Evolutionary conservation across 2,797 vertebrate species (phyloP), one percentile per base, ranked within the genome.

Genomic region (Pangasius krempfi): DNA sequence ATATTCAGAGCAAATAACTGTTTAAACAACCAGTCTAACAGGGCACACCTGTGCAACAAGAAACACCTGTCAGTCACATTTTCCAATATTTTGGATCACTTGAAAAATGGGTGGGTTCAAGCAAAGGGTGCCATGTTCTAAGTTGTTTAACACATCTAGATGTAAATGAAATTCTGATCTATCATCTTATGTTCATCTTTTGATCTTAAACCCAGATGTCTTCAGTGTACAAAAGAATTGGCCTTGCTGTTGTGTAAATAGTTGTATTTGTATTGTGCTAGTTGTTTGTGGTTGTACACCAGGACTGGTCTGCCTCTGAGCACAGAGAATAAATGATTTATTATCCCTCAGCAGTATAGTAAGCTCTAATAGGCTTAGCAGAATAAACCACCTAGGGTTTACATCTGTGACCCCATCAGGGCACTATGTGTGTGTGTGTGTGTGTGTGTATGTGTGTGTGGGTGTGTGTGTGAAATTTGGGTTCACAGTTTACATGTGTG

Each of bases 361-460:
- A 56, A 84, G 70, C 50, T 52, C 72, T 89, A 87, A 89, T 89
- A 87, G 80, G 88, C 88, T 84, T 87, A 87, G 50, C 80, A 89
- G 88, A 75, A 66, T 89, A 62, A 80, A 87, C 88, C 78, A 87
- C 89, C 81, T 87, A 84, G 70, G 27, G 84, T 90, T 86, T 89
- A 84, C 88, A 92, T 86, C 86, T 86, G 86, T 89, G 75, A 62
- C 78, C 86, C 68, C 76, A 86, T 72, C 76, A 85, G 40, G 52
- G 64, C 50, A 68, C 37, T 80, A 27, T 62, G 88, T 82, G 90
- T 94, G 92, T 92, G 91, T 70, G 5, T 83, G 62, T 68, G 88
- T 89, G 80, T 90, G 68, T 85, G 75, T 78, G 86, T 50, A n/a
- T 84, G 86, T 85, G 44, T 85, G 66, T 85, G 84, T 72, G 37